Evolutionary conservation across 2,797 vertebrate species (phyloP), one percentile per base, ranked within the genome.

Genomic region (Siniperca undulata): DNA sequence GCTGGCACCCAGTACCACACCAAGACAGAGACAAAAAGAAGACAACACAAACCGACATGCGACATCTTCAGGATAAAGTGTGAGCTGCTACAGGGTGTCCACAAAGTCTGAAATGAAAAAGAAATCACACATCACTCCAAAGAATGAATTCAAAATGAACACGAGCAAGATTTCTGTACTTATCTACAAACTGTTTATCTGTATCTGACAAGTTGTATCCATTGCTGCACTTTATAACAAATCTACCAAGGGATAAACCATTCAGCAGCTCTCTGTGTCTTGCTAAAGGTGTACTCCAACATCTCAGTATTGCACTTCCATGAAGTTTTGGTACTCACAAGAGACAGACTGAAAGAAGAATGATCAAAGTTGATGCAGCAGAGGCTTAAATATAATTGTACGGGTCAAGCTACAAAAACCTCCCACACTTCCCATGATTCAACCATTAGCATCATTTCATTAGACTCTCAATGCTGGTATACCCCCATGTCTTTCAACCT

Each of bases 11-110:
- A 85, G 66, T 50, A 27, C 16, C 60, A 66, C 64, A 48, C 68
- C 30, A 11, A 66, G 53, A 83, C 22, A 12, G 53, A 64, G 59
- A 81, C 20, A 20, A 86, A 55, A 30, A 87, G 59, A 36, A 86
- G 81, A 65, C 53, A 71, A 14, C n/a, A 56, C 19, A 52, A 5
- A 4, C 74, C 70, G 4, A 52, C 20, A 11, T 73, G 36, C 74
- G 69, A 78, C 87, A 88, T 91, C 75, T 80, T 2, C 1, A n/a
- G n/a, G 9, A 38, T 12, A 3, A 11, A 16, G 64, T 16, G 36
- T 40, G 17, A 74, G 52, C 53, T 0, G 7, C 40, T n/a, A 16
- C 12, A 22, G 53, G 2, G 16, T 19, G 76, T 59, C 67, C 34
- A 3, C 58, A 36, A 59, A 10, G 7, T 50, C 67, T 78, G 61